Evolutionary conservation across 2,113 vertebrate genomes (phyloP).

Genomic region (Acanthisitta chloris): DNA sequence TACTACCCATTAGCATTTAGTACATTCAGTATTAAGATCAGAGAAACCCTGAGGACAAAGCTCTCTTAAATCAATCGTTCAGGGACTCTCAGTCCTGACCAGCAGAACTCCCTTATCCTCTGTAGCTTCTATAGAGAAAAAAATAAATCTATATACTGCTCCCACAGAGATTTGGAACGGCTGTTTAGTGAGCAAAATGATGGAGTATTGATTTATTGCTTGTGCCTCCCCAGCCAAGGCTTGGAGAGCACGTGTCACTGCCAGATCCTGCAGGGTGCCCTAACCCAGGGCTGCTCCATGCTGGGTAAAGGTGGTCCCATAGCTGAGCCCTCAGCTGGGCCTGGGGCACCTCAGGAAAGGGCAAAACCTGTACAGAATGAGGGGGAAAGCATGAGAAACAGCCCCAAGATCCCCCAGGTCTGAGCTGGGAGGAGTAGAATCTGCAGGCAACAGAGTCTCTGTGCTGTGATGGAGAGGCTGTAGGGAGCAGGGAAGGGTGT

Average conservation of each 20-base stretch:
- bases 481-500: neutral
- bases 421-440: neutral
- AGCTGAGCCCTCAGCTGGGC: neutral
- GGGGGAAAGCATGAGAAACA: neutral
- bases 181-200: neutral
- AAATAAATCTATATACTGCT: neutral
- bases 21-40: neutral
- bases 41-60: neutral
- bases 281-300: neutral
- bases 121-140: neutral
- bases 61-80: neutral
- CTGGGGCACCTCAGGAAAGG: fast-evolving
- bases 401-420: fast-evolving
- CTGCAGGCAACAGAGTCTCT: neutral
- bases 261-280: neutral
- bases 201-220: neutral
- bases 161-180: fast-evolving
- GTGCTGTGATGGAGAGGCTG: neutral
- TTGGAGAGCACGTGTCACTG: neutral
- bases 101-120: neutral
- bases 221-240: neutral
- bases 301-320: too few species aligned
- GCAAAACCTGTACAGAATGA: neutral
- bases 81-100: neutral
- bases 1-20: neutral